A percentile compares a stretch with the other conserved stretches of the same genome.
These are phyloP conservation scores for Polyommatus icarus DNA, from an alignment of 2,888 invertebrate species.

Conservation along the genomic window DNA sequence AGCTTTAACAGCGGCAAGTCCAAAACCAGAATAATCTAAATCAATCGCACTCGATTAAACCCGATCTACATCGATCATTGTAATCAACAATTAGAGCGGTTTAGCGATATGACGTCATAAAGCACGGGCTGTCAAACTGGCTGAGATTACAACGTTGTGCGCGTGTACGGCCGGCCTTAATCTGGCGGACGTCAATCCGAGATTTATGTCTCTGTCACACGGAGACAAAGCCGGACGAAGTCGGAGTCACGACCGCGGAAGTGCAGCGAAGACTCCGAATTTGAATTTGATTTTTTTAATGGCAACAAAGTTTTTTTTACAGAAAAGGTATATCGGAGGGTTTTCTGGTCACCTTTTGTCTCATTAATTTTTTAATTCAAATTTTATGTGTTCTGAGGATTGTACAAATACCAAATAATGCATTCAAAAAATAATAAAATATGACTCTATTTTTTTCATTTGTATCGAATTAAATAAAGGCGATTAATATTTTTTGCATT, in stretches of 20 bases:
- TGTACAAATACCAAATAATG: no score
- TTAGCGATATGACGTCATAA: conserved; percentile 5
- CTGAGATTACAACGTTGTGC: not conserved
- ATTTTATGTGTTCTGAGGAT: no score
- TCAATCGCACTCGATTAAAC: conserved; percentile 6
- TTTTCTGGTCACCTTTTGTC: no score
- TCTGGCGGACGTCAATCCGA: conserved; percentile 41
- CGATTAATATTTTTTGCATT: no score
- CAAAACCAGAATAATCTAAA: not conserved
- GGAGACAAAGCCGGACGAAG: conserved; percentile 7
- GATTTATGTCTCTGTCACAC: conserved; percentile 48
- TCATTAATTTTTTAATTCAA: no score
- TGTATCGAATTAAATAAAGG: no score
- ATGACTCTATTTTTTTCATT: no score
- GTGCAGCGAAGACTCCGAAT: conserved; percentile 35
- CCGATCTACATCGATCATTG: not conserved
- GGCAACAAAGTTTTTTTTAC: not conserved
- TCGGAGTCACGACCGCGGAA: conserved; percentile 42
- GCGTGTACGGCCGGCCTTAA: conserved; percentile 28
- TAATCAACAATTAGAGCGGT: conserved; percentile 11
- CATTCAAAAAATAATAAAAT: no score
- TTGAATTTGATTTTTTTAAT: conserved; percentile 26
- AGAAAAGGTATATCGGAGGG: no score
- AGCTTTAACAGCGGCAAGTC: not conserved
- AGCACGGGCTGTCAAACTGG: not conserved